Conservation (phyloP, 2,113 vertebrate genomes). For the Herpailurus yagouaroundi region DNA sequence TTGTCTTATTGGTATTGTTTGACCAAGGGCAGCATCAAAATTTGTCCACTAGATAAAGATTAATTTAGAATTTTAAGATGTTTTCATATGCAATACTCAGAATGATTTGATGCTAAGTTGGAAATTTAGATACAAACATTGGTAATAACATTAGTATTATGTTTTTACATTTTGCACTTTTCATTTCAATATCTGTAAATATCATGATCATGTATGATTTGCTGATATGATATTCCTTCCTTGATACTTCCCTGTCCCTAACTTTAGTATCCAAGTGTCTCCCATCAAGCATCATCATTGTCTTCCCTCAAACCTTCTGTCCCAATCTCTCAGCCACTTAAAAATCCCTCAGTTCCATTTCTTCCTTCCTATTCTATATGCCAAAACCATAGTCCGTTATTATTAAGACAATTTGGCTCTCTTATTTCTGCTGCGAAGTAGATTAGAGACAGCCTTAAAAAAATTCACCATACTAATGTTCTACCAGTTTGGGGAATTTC, state of each 20-base stretch:
- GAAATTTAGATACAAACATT: not conserved
- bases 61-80: not conserved
- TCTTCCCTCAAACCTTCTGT: not conserved
- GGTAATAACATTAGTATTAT: not conserved
- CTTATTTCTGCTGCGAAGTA: not conserved
- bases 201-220: not conserved
- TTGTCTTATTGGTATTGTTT: not conserved
- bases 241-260: not conserved
- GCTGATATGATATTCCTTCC: not conserved
- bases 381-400: not conserved
- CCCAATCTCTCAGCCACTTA: not conserved
- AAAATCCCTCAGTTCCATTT: not conserved
- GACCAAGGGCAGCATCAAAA: not conserved
- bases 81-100: not conserved
- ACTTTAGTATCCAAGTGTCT: not conserved
- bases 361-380: not conserved
- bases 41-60: not conserved
- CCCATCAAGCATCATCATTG: not conserved
- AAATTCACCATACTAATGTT: not conserved
- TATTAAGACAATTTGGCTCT: not conserved
- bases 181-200: not conserved
- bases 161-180: not conserved
- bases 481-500: not conserved
- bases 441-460: not conserved
- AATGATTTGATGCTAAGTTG: not conserved